These are phyloP conservation scores for Trichonephila clavipes DNA, from an alignment of 1,140 invertebrate species.

Conservation along the genomic window DNA sequence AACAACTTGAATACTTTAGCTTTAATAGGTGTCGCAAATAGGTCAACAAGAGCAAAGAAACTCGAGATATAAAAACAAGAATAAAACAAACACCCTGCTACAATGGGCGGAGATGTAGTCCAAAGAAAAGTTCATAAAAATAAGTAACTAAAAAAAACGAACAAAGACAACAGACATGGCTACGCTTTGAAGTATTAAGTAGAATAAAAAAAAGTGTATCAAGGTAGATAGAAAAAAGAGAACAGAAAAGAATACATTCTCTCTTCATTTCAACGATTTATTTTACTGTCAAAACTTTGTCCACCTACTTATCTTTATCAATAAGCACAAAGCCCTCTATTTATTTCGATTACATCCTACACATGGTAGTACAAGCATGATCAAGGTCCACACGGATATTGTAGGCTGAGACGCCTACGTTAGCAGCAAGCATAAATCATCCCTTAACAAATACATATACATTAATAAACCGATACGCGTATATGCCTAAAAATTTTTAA, in stretches of 20 bases:
- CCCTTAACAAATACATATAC: conserved; percentile 17
- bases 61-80: background rate
- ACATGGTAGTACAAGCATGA: background rate
- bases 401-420: conserved; percentile 30
- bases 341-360: conserved; percentile 21
- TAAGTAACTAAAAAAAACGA: background rate
- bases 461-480: conserved; percentile 21
- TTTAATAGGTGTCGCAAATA: conserved; percentile 22
- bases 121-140: conserved; percentile 25
- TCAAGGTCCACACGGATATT: conserved; percentile 13
- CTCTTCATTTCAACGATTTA: conserved; percentile 23
- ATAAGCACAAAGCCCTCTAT: conserved; percentile 21
- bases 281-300: conserved; percentile 32
- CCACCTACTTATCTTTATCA: conserved; percentile 40
- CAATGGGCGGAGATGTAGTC: conserved; percentile 14
- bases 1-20: conserved; percentile 11
- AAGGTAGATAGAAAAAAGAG: background rate
- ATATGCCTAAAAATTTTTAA: background rate
- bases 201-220: conserved; percentile 3
- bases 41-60: conserved; percentile 24
- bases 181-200: conserved; percentile 15
- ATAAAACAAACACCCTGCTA: conserved; percentile 17
- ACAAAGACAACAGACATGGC: background rate
- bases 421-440: background rate
- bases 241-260: conserved; percentile 13